Percentiles rank a stretch among this genome's conserved stretches.
Evolutionary conservation across 1,140 invertebrate genomes (phyloP).

Genomic region (Drosophila busckii): DNA sequence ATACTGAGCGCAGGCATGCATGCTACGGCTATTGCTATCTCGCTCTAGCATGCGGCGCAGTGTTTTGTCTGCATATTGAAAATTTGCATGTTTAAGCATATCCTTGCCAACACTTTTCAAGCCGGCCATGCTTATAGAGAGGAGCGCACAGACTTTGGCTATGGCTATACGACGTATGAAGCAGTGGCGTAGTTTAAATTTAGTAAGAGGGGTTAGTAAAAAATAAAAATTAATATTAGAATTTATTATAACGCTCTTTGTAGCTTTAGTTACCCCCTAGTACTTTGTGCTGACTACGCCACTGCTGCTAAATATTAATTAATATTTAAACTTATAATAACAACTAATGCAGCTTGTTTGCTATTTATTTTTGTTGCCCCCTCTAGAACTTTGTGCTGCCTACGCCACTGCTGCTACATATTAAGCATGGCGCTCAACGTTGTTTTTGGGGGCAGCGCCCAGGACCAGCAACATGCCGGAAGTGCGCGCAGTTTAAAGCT

Average conservation of each 20-base stretch:
- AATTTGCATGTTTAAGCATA: slow-evolving; percentile 77
- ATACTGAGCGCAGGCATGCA: slow-evolving; percentile 62
- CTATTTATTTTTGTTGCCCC: no score
- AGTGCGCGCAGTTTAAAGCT: slow-evolving; percentile 72
- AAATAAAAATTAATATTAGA: no score
- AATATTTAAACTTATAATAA: no score
- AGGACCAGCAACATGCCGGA: slow-evolving; percentile 41
- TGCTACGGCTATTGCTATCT: slow-evolving; percentile 24
- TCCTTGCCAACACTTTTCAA: slow-evolving; percentile 72
- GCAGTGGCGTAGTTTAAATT: slow-evolving; percentile 1
- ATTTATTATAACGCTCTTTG: no score
- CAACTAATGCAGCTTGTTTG: no score
- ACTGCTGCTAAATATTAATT: no score
- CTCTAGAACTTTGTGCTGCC: not conserved
- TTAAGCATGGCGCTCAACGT: no score
- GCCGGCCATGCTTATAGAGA: slow-evolving; percentile 46
- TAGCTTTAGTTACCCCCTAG: no score
- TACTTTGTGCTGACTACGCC: no score
- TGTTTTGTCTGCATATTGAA: slow-evolving; percentile 74
- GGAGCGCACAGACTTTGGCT: no score
- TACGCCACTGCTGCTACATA: not conserved
- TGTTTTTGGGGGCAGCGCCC: slow-evolving; percentile 8
- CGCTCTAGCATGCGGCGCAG: slow-evolving; percentile 22
- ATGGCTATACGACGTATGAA: not conserved
- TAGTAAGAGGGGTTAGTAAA: not conserved